Conservation (phyloP, 2,113 vertebrate genomes). For the Spheniscus mendiculus region DNA sequence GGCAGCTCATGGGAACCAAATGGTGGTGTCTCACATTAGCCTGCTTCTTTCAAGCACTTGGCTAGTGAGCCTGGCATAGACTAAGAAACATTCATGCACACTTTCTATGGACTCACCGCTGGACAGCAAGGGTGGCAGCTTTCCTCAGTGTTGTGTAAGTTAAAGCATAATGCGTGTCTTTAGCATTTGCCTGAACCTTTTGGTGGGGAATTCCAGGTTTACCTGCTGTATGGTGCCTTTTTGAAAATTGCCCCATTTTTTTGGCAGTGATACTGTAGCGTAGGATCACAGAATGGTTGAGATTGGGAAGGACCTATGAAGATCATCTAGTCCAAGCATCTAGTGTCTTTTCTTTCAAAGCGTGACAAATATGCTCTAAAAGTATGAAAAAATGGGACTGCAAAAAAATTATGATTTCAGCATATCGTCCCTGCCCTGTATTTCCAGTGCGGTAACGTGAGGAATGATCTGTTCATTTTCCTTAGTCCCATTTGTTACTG, state of each 20-base stretch:
- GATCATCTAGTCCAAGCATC: neutral
- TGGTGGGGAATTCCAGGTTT: neutral
- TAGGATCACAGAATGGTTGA: neutral
- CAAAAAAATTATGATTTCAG: neutral
- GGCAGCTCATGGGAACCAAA: neutral
- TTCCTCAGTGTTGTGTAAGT: neutral
- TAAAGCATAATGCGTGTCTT: neutral
- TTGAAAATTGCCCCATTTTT: rapidly evolving
- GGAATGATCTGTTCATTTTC: neutral
- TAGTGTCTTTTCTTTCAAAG: neutral
- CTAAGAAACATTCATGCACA: neutral
- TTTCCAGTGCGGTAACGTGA: neutral
- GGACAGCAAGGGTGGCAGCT: neutral
- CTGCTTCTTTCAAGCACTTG: neutral
- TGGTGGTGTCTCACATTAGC: neutral
- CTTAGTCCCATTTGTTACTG: neutral
- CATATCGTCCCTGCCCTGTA: neutral
- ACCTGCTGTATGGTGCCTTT: neutral
- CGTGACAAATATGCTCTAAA: neutral
- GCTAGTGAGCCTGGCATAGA: neutral
- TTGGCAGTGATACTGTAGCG: neutral
- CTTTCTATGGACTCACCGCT: neutral
- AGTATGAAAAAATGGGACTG: neutral
- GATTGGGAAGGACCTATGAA: neutral
- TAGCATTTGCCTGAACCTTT: neutral